Evolutionary conservation across 2,797 vertebrate species (phyloP), one percentile per base, ranked within the genome.

Genomic region (Clarias fuscus): DNA sequence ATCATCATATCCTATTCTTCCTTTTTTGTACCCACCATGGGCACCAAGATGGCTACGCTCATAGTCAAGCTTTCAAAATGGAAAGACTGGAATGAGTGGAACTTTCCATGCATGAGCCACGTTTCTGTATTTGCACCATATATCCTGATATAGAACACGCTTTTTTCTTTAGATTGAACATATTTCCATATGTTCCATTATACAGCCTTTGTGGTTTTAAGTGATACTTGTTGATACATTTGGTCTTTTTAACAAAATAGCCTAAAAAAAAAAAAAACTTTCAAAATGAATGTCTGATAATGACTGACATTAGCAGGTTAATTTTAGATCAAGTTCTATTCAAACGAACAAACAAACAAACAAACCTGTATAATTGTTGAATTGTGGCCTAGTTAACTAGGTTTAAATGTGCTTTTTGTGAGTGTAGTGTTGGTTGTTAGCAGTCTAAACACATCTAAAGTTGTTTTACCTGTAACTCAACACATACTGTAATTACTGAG

Each of bases 1-100:
- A 62, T 92, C 92, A 91, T 95, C 93, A 93, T 87, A 75, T n/a
- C 75, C 67, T 71, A 30, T 88, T 81, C 89, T 95, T 95, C 93
- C 93, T 94, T 89, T 94, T 93, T 92, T 83, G 30, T 20, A 11
- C 56, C 73, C 48, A 20, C 77, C 84, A 83, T 48, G 58, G 71
- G 75, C n/a, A 71, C 71, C 48, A 20, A 72, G 61, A 56, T 86
- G 82, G 61, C 24, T 59, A 73, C 8, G 4, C 58, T 64, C 30
- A 84, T 17, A 83, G 73, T 67, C 43, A 37, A 17, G 58, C 30
- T 72, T 37, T 84, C 61, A 71, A 84, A 87, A 33, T 68, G 68
- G 82, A 86, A 59, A 56, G 78, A 82, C 76, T 37, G 68, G 27
- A 76, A 37, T 88, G 86, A 85, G 71, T 86, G 82, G 81, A 87